Base-by-base conservation (phyloP, 2,113 vertebrate genomes). In the Cyprinodon variegatus region DNA sequence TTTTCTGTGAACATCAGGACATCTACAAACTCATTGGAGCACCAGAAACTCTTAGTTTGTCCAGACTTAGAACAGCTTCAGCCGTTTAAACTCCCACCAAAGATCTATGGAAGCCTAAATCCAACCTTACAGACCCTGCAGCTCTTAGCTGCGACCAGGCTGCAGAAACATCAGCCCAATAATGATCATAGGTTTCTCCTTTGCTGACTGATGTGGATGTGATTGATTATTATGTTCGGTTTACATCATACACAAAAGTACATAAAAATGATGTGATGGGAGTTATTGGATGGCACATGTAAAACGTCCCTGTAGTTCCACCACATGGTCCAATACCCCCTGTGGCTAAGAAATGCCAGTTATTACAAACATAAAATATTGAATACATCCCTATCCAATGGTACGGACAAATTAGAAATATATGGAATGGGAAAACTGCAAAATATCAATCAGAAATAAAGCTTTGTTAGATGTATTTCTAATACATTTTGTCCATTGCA, bases 181-280 rank as follows among this genome's bases (percentile, higher is more conserved):
- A 0, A 59, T 14, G 0, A 2, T 37, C 14, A 61, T 4, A 4
- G 64, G 37, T 57, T 45, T 12, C 50, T 53, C 6, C 13, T 0
- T 37, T 15, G 2, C 5, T 15, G 20, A 15, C 39, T 43, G 61
- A 12, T 14, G 17, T n/a, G 50, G 50, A 4, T n/a, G 6, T 1
- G 2, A 57, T 57, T 8, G 7, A n/a, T 57, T 20, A 10, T n/a
- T 57, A 57, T 45, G 9, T 10, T 7, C 2, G 8, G 20, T 20
- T 57, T 20, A 57, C 2, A 57, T n/a, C n/a, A 20, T 1, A 10
- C 17, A n/a, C 17, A n/a, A 57, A 10, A 57, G 43, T 8, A 45
- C 43, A 11, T 11, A 7, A 45, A 11, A 45, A 41, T 9, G 29
- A 29, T 29, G 29, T 29, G 29, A 29, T 29, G 29, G 29, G 29